These are phyloP conservation scores for Proisotoma minuta DNA, from an alignment of 2,888 invertebrate genomes.

Conservation along the genomic window DNA sequence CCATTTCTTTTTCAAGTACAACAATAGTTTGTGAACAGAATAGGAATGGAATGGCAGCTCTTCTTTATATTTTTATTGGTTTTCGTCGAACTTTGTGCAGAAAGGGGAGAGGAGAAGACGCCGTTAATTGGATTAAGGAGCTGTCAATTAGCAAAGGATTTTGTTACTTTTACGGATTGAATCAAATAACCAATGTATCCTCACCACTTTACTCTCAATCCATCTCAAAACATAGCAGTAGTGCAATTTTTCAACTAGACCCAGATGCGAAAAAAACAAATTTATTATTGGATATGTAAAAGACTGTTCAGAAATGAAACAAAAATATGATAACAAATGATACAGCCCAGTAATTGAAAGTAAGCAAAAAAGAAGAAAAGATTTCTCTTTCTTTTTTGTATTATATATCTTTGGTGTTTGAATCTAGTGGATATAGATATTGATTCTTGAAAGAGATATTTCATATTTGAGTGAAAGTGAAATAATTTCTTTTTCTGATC, in stretches of 20 bases:
- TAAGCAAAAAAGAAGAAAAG: conserved; percentile 4
- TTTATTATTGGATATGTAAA: too few relatives aligned
- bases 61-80: conserved; percentile 4
- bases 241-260: too few relatives aligned
- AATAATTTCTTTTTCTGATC: not conserved
- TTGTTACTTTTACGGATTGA: conserved; percentile 1
- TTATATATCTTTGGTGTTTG: conserved; percentile 3
- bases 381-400: not conserved
- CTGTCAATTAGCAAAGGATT: conserved; percentile 5
- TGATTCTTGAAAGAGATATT: not conserved
- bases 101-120: not conserved
- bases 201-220: too few relatives aligned
- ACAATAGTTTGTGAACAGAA: too few relatives aligned
- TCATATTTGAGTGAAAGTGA: conserved; percentile 3
- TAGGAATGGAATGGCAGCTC: not conserved
- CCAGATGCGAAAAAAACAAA: too few relatives aligned
- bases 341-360: too few relatives aligned
- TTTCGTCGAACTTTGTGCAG: not conserved
- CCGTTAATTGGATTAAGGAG: conserved; percentile 6
- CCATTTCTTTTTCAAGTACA: too few relatives aligned
- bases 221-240: too few relatives aligned
- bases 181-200: not conserved
- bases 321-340: conserved; percentile 2
- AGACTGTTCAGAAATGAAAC: too few relatives aligned
- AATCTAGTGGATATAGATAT: too few relatives aligned